These are phyloP conservation scores for Tipula lateralis DNA, from an alignment of 2,888 invertebrate species.

Conservation along the genomic window DNA sequence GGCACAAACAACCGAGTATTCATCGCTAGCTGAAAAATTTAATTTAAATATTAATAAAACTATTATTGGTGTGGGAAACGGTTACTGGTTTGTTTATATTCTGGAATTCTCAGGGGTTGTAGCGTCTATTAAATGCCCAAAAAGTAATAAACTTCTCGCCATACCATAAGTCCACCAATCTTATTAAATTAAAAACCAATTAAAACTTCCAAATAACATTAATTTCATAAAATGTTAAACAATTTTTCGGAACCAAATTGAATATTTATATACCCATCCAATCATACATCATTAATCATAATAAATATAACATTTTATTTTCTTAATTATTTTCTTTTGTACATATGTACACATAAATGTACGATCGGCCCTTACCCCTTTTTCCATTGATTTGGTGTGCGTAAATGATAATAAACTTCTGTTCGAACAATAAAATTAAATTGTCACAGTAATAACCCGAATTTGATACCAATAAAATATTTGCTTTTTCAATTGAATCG, in stretches of 20 bases:
- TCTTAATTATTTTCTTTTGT: not conserved
- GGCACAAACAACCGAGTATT: too few relatives aligned
- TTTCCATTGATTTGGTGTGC: not conserved
- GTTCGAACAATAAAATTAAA: constrained; percentile 2
- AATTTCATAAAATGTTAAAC: not conserved
- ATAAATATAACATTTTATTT: not conserved
- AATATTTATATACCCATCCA: not conserved
- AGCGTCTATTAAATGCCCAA: too few relatives aligned
- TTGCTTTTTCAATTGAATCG: not conserved
- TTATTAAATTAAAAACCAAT: not conserved
- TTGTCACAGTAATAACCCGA: constrained; percentile 15
- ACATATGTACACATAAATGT: too few relatives aligned
- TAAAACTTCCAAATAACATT: not conserved
- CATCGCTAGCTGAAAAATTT: too few relatives aligned
- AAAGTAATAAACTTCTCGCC: too few relatives aligned
- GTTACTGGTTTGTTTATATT: too few relatives aligned
- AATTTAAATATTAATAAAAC: too few relatives aligned
- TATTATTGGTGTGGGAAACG: too few relatives aligned
- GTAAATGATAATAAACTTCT: not conserved
- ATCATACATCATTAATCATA: constrained; percentile 7
- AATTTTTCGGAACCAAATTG: not conserved
- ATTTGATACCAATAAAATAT: constrained; percentile 11
- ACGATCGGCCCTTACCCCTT: not conserved
- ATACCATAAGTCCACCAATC: not conserved
- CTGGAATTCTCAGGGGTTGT: too few relatives aligned